Conservation (phyloP, 2,888 invertebrate genomes). For the Leptopterna dolabrata region DNA sequence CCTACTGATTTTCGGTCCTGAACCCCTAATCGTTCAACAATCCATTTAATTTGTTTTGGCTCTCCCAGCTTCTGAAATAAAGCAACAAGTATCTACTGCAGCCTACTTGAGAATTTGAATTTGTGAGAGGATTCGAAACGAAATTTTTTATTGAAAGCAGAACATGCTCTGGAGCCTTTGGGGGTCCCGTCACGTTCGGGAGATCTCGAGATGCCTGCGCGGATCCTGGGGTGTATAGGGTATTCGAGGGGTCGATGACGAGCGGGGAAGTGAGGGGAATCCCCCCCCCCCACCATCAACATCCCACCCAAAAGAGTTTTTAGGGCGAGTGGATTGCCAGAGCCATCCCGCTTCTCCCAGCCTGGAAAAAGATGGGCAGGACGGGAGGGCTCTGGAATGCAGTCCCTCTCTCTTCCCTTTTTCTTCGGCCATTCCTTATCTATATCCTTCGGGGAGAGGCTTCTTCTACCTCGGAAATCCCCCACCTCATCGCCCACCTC, state of each 20-base stretch:
- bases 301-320: slow-evolving; percentile 5
- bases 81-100: too few species aligned
- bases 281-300: not conserved
- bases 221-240: not conserved
- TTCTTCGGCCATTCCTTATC: slow-evolving; percentile 53
- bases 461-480: slow-evolving; percentile 34
- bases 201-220: slow-evolving; percentile 1
- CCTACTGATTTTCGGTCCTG: too few species aligned
- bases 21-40: too few species aligned
- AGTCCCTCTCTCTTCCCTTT: not conserved
- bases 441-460: slow-evolving; percentile 41
- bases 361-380: not conserved
- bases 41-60: too few species aligned
- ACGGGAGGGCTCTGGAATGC: slow-evolving; percentile 42
- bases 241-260: not conserved
- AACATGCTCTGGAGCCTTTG: slow-evolving; percentile 19
- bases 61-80: too few species aligned
- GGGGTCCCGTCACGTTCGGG: slow-evolving; percentile 13
- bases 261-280: not conserved
- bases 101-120: too few species aligned
- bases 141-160: not conserved
- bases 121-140: not conserved
- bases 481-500: not conserved
- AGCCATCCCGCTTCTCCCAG: slow-evolving; percentile 11
- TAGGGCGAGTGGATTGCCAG: slow-evolving; percentile 39